Evolutionary conservation across 2,888 invertebrate genomes (phyloP), one percentile per base, ranked within the genome.

Genomic region (Sceliomorpha sp.): DNA sequence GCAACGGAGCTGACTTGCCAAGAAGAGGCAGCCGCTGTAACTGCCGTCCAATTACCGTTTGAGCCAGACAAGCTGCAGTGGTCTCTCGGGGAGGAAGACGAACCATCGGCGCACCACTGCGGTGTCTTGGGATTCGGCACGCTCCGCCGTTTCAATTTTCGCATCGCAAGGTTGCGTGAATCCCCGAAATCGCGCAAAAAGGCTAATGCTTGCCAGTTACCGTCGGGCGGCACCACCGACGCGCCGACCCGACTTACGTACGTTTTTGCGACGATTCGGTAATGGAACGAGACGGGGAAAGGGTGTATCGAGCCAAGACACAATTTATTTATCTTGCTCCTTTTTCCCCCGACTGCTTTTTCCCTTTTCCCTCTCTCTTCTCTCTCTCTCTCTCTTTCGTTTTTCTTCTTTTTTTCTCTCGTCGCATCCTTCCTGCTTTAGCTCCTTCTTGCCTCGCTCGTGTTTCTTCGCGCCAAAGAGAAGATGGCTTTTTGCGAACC

Each of bases 71-170:
- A 59, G 42, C 36, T 24, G 55, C 56, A 50, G 48, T 34, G 31
- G 45, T 47, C 62, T 32, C 53, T 12, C 3, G 36, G 44, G 42
- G 17, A 32, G 17, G 14, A 13, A 60, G 27, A 42, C 36, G 37
- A 45, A 32, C 40, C 39, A 24, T 42, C 42, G 27, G 13, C n/a
- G n/a, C 42, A 12, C 26, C 12, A 5, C 37, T 15, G 9, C 17
- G 47, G 24, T 27, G 42, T 39, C 45, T 39, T 36, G 58, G 62
- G 68, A 58, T 69, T 47, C 53, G 62, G 62, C 69, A 63, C 58
- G 62, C 62, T 69, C 42, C 58, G 58, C 48, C 63, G 34, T 69
- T 69, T 69, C 69, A 69, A 69, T 69, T 69, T 69, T 62, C 68
- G 51, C 47, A 45, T 62, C 20, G 68, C 62, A 56, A 47, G 58